phyloP scores from a whole-genome alignment of 1,140 invertebrate genomes.

The Drosophila lacertosa region DNA sequence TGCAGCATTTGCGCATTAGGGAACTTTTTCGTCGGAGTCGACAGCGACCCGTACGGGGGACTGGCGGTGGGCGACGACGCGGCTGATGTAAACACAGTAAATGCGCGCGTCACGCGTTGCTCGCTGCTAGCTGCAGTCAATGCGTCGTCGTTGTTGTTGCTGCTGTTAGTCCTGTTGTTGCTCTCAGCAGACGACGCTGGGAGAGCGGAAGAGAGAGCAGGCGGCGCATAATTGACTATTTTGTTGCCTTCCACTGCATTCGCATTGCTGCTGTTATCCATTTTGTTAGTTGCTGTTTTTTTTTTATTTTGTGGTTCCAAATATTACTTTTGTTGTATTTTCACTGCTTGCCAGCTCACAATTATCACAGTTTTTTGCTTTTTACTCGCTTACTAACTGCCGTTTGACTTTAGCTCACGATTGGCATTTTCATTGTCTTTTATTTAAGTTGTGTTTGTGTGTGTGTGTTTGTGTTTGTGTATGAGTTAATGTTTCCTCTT shows the following conservation, averaged over 20 bases:
- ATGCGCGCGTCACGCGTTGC: slow-evolving; percentile 30
- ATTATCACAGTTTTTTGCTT: slow-evolving; percentile 54
- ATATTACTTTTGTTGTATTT: slow-evolving; percentile 55
- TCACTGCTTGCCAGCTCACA: slow-evolving; percentile 41
- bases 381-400: slow-evolving; percentile 40
- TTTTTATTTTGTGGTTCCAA: slow-evolving; percentile 46
- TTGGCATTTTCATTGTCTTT: slow-evolving; percentile 62
- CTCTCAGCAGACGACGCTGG: slow-evolving; percentile 16
- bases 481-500: slow-evolving; percentile 17
- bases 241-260: slow-evolving; percentile 46
- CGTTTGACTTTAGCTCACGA: slow-evolving; percentile 66
- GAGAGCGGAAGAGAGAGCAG: slow-evolving; percentile 11
- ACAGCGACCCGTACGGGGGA: slow-evolving; percentile 23
- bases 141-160: slow-evolving; percentile 12
- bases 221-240: slow-evolving; percentile 62
- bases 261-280: slow-evolving; percentile 67
- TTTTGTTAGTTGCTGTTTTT: slow-evolving; percentile 39
- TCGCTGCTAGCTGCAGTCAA: slow-evolving; percentile 15
- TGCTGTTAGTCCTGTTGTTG: slow-evolving; percentile 27
- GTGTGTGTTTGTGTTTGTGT: slow-evolving; percentile 15
- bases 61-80: slow-evolving; percentile 20
- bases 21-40: slow-evolving; percentile 72
- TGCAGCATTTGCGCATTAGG: slow-evolving; percentile 64
- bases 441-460: slow-evolving; percentile 42
- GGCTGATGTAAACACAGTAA: slow-evolving; percentile 25